A percentile compares a stretch with the other conserved stretches of the same genome.
phyloP scores from a whole-genome alignment of 2,113 vertebrate genomes.

The Tyrannus savana region DNA sequence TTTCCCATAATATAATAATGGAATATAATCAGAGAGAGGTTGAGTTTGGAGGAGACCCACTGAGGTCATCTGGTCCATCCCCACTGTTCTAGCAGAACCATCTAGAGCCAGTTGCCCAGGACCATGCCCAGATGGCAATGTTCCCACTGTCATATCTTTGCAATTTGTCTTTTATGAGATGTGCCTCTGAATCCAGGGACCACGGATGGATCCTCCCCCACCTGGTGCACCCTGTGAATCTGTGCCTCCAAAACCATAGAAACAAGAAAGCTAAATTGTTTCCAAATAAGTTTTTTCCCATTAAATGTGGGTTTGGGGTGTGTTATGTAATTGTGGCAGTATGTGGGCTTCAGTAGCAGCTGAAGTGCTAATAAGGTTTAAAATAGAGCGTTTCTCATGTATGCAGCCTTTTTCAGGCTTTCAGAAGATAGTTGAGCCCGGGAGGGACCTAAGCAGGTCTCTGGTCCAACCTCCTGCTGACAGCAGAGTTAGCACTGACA shows the following conservation, averaged over 20 bases:
- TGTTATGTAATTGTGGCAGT: background rate
- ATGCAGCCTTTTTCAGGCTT: background rate
- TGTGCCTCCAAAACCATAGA: background rate
- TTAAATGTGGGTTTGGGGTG: background rate
- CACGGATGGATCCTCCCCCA: background rate
- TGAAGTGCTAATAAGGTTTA: background rate
- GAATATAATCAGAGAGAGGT: background rate
- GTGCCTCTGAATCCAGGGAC: background rate
- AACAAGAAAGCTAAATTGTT: background rate
- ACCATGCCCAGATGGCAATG: background rate
- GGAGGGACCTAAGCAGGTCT: background rate
- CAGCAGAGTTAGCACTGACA: background rate
- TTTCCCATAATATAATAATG: background rate
- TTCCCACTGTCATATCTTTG: background rate
- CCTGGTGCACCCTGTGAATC: background rate
- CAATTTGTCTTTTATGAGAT: background rate
- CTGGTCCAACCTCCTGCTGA: background rate
- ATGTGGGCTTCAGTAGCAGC: background rate
- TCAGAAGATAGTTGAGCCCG: background rate
- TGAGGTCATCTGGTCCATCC: background rate
- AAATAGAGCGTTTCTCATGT: background rate
- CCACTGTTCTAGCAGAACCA: background rate
- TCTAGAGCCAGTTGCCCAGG: background rate
- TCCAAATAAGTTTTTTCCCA: background rate
- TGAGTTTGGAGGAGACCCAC: background rate